These are phyloP conservation scores for Spicauda simplicius DNA, from an alignment of 2,888 invertebrate species.

Conservation along the genomic window DNA sequence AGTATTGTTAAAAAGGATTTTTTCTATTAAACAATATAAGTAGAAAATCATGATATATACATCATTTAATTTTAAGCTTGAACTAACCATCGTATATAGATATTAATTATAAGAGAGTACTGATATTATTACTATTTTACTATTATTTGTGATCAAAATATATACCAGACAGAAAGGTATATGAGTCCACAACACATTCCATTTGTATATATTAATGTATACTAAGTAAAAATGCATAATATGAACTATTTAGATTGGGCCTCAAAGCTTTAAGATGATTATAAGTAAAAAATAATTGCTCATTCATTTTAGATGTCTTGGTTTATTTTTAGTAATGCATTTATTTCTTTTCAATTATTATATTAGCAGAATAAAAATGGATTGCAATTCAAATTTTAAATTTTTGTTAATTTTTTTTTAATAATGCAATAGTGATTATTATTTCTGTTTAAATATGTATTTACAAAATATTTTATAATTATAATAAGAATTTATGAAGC, in stretches of 20 bases:
- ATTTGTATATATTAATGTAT: conserved; percentile 75
- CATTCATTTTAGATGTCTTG: conserved; percentile 59
- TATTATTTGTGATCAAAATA: conserved; percentile 59
- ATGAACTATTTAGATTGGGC: conserved; percentile 61
- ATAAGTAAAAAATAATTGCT: conserved; percentile 73
- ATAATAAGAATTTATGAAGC: background rate
- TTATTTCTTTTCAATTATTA: conserved; percentile 54
- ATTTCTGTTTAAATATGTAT: too few relatives aligned
- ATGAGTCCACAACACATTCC: conserved; percentile 82
- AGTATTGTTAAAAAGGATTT: conserved; percentile 70
- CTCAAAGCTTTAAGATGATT: conserved; percentile 76
- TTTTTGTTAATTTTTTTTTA: background rate
- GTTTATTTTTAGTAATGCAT: conserved; percentile 57
- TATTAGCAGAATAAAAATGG: conserved; percentile 1
- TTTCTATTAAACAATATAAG: conserved; percentile 65
- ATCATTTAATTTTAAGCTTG: conserved; percentile 25
- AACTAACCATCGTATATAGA: conserved; percentile 45
- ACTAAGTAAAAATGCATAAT: conserved; percentile 52
- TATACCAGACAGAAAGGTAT: conserved; percentile 68
- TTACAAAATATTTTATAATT: background rate
- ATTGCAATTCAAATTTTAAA: conserved; percentile 4
- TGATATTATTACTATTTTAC: conserved; percentile 67
- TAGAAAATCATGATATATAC: conserved; percentile 48
- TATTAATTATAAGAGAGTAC: conserved; percentile 70
- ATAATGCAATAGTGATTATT: background rate